Base-by-base conservation (phyloP, 2,797 vertebrate species). In the Lepilemur septentrionalis region DNA sequence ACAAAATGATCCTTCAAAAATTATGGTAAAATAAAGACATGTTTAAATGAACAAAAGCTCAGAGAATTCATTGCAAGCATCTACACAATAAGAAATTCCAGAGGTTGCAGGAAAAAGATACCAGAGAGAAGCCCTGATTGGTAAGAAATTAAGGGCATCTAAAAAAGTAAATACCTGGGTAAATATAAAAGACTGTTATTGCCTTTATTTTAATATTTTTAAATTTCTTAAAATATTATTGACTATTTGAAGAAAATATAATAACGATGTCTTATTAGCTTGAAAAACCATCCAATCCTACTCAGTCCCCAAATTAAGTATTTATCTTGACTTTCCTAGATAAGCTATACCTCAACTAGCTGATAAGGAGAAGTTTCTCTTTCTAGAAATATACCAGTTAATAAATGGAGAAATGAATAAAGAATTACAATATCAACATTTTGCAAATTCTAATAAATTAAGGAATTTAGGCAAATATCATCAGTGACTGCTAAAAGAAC, bases 361-460 rank as follows among this genome's bases (percentile, higher is more conserved):
- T 94, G 22, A 41, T 57, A 48, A 92, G 28, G 57, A 18, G 30
- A 91, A 59, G 22, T 63, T 61, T 96, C 41, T 61, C 70, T 59
- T 87, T 72, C 18, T 63, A 57, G 28, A 94, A 86, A 46, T 79
- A 38, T 43, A 83, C 11, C 20, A 38, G 59, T 46, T 87, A 91
- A 67, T 79, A 72, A 46, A 76, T 3, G 55, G 23, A 57, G 3
- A 11, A 84, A 57, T 69, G 59, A 86, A 20, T 30, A 89, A 86
- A 93, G 15, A 93, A 89, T 72, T 57, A 35, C 88, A 91, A 89
- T 30, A 41, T 72, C 90, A 67, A 72, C 1, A 46, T 48, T 82
- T 72, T 85, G 14, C 25, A 95, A 82, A 72, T 35, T 87, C 79
- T 89, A 91, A 82, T 85, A 35, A 85, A 65, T 63, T 78, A 52